A percentile compares a stretch with the other conserved stretches of the same genome.
phyloP scores from a whole-genome alignment of 2,888 invertebrate species.

The Lucinisca nassula region DNA sequence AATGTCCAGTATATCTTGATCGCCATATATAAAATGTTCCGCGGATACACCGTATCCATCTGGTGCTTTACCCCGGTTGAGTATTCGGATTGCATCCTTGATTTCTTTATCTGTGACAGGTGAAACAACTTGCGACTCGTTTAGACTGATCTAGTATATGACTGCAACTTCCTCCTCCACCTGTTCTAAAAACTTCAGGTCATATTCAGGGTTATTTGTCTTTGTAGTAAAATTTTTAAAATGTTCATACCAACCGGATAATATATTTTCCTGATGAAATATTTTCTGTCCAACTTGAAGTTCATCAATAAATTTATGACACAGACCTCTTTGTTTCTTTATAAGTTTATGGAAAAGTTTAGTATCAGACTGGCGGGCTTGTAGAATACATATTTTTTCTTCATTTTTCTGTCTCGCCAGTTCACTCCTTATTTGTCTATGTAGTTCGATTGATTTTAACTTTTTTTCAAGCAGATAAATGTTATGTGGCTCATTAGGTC shows the following conservation, averaged over 20 bases:
- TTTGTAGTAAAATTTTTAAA: background rate
- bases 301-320: constrained; percentile 1
- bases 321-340: background rate
- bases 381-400: background rate
- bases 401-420: background rate
- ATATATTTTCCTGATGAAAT: background rate
- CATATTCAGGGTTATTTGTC: background rate
- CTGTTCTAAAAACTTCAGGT: background rate
- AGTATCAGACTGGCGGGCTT: background rate
- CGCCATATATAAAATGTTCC: constrained; percentile 4
- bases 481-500: constrained; percentile 2
- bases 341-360: background rate
- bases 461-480: constrained; percentile 12
- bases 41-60: constrained; percentile 1
- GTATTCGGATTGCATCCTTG: background rate
- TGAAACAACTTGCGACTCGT: no score
- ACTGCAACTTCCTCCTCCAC: background rate
- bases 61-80: background rate
- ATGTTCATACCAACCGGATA: background rate
- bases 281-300: background rate
- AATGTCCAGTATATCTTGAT: no score
- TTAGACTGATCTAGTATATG: background rate
- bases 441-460: no score
- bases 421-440: background rate
- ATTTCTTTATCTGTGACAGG: background rate